Conservation (phyloP, 1,140 invertebrate species). For the Drosophila rufa region DNA sequence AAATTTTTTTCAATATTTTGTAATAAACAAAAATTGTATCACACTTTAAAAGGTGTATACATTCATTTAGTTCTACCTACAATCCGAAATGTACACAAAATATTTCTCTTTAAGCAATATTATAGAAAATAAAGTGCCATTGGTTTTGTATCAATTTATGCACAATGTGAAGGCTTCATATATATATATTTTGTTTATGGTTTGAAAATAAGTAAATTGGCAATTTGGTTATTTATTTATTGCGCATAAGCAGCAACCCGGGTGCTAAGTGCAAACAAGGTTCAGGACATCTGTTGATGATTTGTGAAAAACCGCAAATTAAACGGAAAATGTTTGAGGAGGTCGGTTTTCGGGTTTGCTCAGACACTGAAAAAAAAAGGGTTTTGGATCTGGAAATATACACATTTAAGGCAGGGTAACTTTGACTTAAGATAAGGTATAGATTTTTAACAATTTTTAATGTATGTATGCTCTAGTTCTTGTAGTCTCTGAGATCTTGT, state of each 20-base stretch:
- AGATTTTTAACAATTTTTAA: not conserved
- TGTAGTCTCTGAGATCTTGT: too few species aligned
- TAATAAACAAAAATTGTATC: too few species aligned
- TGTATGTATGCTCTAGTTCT: too few species aligned
- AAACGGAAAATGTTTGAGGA: not conserved
- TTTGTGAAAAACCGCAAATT: constrained; percentile 17
- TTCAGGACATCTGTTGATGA: constrained; percentile 11
- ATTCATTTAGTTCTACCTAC: too few species aligned
- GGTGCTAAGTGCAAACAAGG: not conserved
- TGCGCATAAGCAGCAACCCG: not conserved
- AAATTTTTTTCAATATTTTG: too few species aligned
- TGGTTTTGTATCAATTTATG: too few species aligned
- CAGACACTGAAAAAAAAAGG: not conserved
- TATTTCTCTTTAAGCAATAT: too few species aligned
- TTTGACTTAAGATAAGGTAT: not conserved
- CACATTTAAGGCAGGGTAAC: not conserved
- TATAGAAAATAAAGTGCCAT: too few species aligned
- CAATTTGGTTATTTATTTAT: constrained; percentile 16
- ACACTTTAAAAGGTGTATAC: too few species aligned
- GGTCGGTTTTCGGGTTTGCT: not conserved
- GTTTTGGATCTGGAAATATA: not conserved
- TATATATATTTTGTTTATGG: not conserved
- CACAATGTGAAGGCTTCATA: too few species aligned
- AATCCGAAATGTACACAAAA: too few species aligned
- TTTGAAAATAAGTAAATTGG: not conserved